A percentile compares a stretch with the other conserved stretches of the same genome.
phyloP scores from a whole-genome alignment of 2,888 invertebrate genomes.

The Pandemis corylana region DNA sequence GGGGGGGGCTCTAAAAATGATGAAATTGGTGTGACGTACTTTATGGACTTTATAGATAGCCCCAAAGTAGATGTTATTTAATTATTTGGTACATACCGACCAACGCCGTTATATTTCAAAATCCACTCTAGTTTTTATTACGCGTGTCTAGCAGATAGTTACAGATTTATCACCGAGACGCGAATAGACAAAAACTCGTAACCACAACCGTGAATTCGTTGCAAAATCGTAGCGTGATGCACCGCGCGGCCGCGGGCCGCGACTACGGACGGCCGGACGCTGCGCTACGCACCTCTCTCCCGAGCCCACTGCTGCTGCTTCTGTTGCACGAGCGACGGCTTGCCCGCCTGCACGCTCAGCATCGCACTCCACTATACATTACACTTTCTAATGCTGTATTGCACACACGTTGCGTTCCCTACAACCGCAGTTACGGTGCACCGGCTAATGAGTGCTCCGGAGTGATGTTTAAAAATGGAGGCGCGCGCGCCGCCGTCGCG shows the following conservation, averaged over 20 bases:
- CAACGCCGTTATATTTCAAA: conserved; percentile 43
- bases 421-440: conserved; percentile 78
- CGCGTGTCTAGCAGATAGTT: conserved; percentile 47
- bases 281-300: conserved; percentile 91
- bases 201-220: conserved; percentile 63
- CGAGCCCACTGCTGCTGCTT: conserved; percentile 97
- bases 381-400: conserved; percentile 82
- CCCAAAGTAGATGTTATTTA: background rate
- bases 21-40: background rate
- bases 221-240: conserved; percentile 56
- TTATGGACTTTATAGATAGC: background rate
- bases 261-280: conserved; percentile 36
- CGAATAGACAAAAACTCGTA: conserved; percentile 51
- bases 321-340: conserved; percentile 91
- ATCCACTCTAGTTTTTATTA: conserved; percentile 50
- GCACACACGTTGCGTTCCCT: conserved; percentile 75
- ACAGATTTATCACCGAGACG: conserved; percentile 51
- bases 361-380: conserved; percentile 78
- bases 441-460: conserved; percentile 73
- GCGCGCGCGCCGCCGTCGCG: conserved; percentile 75
- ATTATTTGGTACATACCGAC: conserved; percentile 51
- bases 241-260: conserved; percentile 33
- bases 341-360: conserved; percentile 75
- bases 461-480: conserved; percentile 76
- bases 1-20: no score